These are phyloP conservation scores for Globodera rostochiensis DNA, from an alignment of 1,140 invertebrate genomes.

Conservation along the genomic window DNA sequence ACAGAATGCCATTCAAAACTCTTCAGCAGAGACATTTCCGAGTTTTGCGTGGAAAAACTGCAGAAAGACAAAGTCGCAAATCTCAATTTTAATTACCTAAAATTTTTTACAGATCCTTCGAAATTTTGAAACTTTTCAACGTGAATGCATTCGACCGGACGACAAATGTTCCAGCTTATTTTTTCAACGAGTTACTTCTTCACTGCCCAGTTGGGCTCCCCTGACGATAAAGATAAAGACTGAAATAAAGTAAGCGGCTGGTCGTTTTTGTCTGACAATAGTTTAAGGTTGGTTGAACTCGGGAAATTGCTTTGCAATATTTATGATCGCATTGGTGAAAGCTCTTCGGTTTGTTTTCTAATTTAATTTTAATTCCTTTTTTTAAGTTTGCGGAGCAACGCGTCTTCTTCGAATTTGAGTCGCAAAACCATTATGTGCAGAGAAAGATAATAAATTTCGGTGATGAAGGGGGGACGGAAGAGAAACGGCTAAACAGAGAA, in stretches of 20 bases:
- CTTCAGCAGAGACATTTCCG: neutral
- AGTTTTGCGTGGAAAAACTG: neutral
- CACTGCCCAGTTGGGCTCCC: conserved; percentile 17
- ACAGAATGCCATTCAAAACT: conserved; percentile 19
- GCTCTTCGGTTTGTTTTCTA: conserved; percentile 32
- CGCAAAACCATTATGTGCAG: too few relatives aligned
- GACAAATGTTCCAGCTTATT: neutral
- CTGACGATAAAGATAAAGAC: conserved; percentile 12
- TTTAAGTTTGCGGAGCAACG: conserved; percentile 24
- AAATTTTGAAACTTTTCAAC: neutral
- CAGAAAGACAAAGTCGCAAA: neutral
- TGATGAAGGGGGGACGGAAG: neutral
- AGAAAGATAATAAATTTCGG: neutral
- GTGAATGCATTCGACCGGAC: neutral
- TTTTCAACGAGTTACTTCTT: neutral
- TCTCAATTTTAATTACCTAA: conserved; percentile 14
- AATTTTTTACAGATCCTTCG: conserved; percentile 1
- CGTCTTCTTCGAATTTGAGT: conserved; percentile 8
- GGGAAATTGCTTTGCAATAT: conserved; percentile 30
- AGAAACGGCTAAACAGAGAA: neutral
- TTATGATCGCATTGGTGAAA: conserved; percentile 34
- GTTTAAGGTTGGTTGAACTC: conserved; percentile 34
- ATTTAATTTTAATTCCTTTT: neutral
- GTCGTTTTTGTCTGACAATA: neutral
- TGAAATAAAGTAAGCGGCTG: conserved; percentile 13